phyloP scores from a whole-genome alignment of 2,113 vertebrate genomes.

The Malurus cyaneus region DNA sequence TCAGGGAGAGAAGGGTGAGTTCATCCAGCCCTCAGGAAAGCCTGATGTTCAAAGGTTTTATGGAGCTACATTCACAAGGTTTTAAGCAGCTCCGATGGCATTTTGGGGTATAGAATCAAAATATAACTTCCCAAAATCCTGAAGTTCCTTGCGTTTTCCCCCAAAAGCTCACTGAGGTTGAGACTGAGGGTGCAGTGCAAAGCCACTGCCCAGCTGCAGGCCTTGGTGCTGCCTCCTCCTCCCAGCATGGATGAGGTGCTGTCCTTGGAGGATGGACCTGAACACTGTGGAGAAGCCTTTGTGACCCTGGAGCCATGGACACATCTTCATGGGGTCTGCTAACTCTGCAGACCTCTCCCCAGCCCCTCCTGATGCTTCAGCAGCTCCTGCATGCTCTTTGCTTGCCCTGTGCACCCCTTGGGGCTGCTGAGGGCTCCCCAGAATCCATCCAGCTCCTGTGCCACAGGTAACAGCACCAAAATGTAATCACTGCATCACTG shows the following conservation, averaged over 20 bases:
- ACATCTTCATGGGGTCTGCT: neutral
- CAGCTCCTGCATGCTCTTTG: neutral
- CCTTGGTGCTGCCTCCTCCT: neutral
- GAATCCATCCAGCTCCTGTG: neutral
- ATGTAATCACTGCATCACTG: neutral
- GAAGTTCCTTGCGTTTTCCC: neutral
- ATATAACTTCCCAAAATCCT: neutral
- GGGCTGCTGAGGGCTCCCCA: neutral
- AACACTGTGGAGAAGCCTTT: neutral
- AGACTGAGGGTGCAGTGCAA: neutral
- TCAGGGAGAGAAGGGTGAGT: neutral
- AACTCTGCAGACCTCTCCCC: neutral
- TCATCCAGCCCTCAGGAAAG: neutral
- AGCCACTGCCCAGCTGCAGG: neutral
- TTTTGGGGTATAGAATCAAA: neutral
- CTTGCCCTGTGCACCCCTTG: neutral
- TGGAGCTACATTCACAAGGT: neutral
- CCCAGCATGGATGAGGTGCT: neutral
- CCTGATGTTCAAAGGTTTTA: neutral
- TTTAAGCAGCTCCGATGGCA: neutral
- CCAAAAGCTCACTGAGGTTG: neutral
- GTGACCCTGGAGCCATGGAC: neutral
- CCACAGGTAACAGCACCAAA: neutral
- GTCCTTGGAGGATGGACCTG: neutral
- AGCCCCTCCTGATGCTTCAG: neutral